Conservation (phyloP, 1,140 invertebrate genomes). For the Lasioglossum albipes region DNA sequence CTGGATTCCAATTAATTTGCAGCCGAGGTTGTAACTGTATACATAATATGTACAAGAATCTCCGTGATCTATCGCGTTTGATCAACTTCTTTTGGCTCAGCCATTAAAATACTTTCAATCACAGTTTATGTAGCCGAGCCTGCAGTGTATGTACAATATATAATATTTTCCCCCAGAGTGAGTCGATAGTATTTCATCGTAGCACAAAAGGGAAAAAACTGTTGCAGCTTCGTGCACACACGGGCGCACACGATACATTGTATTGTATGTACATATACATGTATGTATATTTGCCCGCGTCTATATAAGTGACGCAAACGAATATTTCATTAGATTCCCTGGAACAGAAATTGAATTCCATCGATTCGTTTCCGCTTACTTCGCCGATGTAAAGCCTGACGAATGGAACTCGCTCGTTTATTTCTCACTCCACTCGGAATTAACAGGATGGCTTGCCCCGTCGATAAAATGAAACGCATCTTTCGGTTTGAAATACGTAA, state of each 20-base stretch:
- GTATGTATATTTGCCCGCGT: neutral
- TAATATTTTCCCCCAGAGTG: neutral
- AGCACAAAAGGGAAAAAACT: too few species aligned
- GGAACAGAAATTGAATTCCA: conserved; percentile 1
- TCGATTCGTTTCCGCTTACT: conserved; percentile 5
- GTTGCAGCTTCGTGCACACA: neutral
- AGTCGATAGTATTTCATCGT: neutral
- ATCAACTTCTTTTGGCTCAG: too few species aligned
- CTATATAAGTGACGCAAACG: neutral
- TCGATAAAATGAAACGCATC: neutral
- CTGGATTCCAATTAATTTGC: too few species aligned
- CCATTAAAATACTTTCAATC: neutral
- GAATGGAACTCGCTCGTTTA: conserved; percentile 10
- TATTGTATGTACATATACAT: neutral
- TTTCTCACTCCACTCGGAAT: neutral
- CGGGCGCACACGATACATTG: too few species aligned
- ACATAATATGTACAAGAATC: too few species aligned
- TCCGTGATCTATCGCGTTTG: too few species aligned
- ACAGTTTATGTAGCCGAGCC: neutral
- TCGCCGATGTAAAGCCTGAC: conserved; percentile 4
- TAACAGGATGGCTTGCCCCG: neutral
- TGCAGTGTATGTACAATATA: too few species aligned
- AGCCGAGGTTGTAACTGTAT: too few species aligned
- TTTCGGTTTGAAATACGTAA: neutral
- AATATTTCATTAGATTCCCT: conserved; percentile 9